Base-by-base conservation (phyloP, 2,797 vertebrate genomes). In the Bryconaethiops microstoma region DNA sequence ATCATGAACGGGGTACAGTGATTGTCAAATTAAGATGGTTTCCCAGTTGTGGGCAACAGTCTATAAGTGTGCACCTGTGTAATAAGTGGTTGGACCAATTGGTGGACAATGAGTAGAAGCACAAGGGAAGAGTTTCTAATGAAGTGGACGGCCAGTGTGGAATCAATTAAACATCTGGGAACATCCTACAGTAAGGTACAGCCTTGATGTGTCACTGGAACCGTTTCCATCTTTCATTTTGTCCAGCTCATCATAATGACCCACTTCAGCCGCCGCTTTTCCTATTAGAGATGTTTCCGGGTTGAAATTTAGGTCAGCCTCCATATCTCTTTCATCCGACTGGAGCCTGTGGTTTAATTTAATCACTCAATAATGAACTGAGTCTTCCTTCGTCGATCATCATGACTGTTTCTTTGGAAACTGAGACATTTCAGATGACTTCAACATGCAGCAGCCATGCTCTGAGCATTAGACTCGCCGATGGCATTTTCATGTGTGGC, bases 401-500 rank as follows among this genome's bases (percentile, higher is more conserved):
- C 68, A 74, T 25, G 59, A 64, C 52, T 81, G 42, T 35, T 29
- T 63, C 35, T 54, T 70, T 63, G 6, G 52, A 35, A 50, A 76
- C 52, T 13, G 52, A 82, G 65, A 70, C 64, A 76, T 83, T 79
- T 63, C 8, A 81, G 52, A 77, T 55, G 62, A 21, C 78, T 60
- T 76, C 12, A 73, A 64, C 39, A 16, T 40, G 62, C 17, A 17
- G 7, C 52, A 23, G 16, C 12, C 4, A 59, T 68, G 40, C 42
- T 59, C 21, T 63, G 54, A 45, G 60, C 62, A 67, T 80, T 69
- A 60, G 68, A 59, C 59, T 25, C 76, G 8, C 17, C 35, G 35
- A 65, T 80, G 79, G 75, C 77, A 81, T 63, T 77, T 74, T 81
- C 75, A 74, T 40, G 71, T 19, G 77, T n/a, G 14, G 17, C 54